Conservation (phyloP, 1,140 invertebrate species). For the Cyclina sinensis region DNA sequence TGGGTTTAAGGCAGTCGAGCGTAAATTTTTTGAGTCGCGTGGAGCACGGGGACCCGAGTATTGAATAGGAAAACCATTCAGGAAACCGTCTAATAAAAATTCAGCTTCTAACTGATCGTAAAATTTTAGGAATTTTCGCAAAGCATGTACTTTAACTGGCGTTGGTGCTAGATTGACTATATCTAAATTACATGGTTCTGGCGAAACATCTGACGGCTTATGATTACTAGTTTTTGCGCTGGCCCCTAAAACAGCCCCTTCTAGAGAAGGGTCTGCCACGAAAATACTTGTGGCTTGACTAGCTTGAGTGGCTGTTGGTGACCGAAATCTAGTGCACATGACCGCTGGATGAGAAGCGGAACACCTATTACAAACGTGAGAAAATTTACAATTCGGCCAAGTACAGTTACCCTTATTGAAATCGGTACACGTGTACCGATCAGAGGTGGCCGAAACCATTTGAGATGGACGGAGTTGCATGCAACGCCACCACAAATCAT, state of each 20-base stretch:
- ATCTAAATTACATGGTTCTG: not conserved
- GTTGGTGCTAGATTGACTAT: not conserved
- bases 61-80: slow-evolving; percentile 41
- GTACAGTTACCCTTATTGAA: slow-evolving; percentile 7
- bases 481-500: slow-evolving; percentile 14
- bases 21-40: slow-evolving; percentile 8
- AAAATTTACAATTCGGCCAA: not conserved
- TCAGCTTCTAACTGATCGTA: not conserved
- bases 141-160: not conserved
- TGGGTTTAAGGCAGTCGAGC: slow-evolving; percentile 2
- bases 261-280: not conserved
- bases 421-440: not conserved
- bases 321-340: not conserved
- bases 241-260: not conserved
- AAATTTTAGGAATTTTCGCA: not conserved
- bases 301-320: not conserved
- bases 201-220: not conserved
- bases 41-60: not conserved
- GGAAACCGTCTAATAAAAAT: slow-evolving; percentile 16
- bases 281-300: not conserved
- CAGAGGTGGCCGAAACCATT: not conserved
- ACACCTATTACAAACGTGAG: not conserved
- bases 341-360: not conserved
- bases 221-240: not conserved
- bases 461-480: not conserved